A percentile compares a stretch with the other conserved stretches of the same genome.
phyloP scores from a whole-genome alignment of 2,113 vertebrate genomes.

The Silurus meridionalis region DNA sequence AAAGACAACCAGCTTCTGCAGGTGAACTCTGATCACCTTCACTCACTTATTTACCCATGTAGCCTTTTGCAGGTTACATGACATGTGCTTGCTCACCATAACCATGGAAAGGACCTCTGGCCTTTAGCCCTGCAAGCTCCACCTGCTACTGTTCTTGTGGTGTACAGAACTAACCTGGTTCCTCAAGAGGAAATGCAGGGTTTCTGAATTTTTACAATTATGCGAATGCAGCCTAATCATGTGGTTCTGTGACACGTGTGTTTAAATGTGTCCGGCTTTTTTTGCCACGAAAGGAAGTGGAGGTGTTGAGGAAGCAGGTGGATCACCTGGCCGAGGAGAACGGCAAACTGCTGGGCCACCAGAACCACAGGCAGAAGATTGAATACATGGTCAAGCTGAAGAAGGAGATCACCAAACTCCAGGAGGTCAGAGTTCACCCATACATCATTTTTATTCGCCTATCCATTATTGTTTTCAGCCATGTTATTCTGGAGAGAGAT shows the following conservation, averaged over 20 bases:
- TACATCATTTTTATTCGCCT: too few species aligned
- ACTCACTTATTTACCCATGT: neutral
- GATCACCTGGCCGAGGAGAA: conserved; percentile 86
- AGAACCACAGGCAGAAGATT: conserved; percentile 93
- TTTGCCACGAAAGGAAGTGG: conserved; percentile 74
- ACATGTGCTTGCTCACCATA: neutral
- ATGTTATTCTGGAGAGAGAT: neutral
- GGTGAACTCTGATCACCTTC: conserved; percentile 52
- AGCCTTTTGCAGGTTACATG: neutral
- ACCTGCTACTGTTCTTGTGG: neutral
- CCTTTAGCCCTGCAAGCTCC: neutral
- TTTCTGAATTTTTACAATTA: neutral
- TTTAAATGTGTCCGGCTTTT: neutral
- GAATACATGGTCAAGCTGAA: conserved; percentile 95
- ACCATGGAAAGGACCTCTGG: neutral
- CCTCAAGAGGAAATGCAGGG: neutral
- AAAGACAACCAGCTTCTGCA: conserved; percentile 62
- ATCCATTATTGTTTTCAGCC: neutral
- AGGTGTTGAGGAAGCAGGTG: conserved; percentile 83
- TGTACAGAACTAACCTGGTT: neutral
- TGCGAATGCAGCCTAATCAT: neutral
- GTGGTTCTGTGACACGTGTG: neutral
- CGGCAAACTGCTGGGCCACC: conserved; percentile 90
- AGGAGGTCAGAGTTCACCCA: conserved; percentile 74
- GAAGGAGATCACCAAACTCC: conserved; percentile 85